Evolutionary conservation across 2,113 vertebrate species (phyloP), one percentile per base, ranked within the genome.

Genomic region (Potamarius usumacintae): DNA sequence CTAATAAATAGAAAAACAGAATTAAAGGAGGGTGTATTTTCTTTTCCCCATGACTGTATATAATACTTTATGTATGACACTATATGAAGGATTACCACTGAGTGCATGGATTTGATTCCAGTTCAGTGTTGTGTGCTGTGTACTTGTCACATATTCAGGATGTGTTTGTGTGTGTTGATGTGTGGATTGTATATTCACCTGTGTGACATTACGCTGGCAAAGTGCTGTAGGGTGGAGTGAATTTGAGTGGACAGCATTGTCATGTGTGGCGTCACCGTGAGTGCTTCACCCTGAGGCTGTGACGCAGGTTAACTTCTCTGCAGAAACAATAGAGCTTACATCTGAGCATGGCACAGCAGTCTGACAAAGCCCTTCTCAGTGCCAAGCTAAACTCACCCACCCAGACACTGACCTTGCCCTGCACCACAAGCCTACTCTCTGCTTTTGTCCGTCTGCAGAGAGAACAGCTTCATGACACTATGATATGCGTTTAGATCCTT

Each of bases 291-390:
- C 67, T 22, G 20, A 57, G 84, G 69, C 74, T 78, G 81, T 91
- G 90, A 91, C 81, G 84, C 81, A 86, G 27, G 62, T 83, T 76
- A 82, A 52, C 52, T 84, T 4, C 34, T 22, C 83, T 79, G 69
- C 55, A 78, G 69, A 87, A 90, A 91, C 86, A 91, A 90, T 88
- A 87, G 88, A 83, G 62, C 62, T 67, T 79, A 90, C 89, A 81
- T 84, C 65, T 58, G 18, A 88, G 63, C 57, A 81, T 74, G 30
- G 55, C 53, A 34, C 62, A 15, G 82, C 57, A 27, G 48, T 17
- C 53, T 84, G 10, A 81, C 85, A 52, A 87, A 87, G 85, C 30
- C 82, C 30, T 27, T 88, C 55, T 82, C 30, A 53, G 50, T 88
- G 67, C 65, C 67, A 86, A 74, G 62, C 74, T 80, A 82, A 87